Conservation (phyloP, 2,888 invertebrate genomes). For the Iselma pallidipennis region DNA sequence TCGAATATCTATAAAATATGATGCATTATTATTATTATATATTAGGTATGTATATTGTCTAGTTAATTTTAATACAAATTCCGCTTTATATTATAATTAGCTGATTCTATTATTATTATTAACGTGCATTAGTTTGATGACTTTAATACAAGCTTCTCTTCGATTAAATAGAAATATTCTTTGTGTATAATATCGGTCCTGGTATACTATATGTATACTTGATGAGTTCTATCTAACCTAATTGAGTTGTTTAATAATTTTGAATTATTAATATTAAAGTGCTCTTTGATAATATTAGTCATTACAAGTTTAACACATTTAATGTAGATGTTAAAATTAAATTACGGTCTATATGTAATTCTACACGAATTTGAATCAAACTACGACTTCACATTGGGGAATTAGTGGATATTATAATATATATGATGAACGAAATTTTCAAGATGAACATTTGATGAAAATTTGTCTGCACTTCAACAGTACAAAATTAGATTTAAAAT, state of each 20-base stretch:
- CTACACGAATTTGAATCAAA: background rate
- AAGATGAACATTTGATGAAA: too few species aligned
- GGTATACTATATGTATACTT: background rate
- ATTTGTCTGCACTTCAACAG: too few species aligned
- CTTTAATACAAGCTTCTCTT: background rate
- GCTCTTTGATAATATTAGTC: slow-evolving; percentile 1
- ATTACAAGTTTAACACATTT: slow-evolving; percentile 5
- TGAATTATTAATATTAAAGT: slow-evolving; percentile 6
- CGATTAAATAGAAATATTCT: background rate
- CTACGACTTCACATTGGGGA: background rate
- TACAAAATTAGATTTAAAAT: too few species aligned
- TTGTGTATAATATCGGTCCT: background rate
- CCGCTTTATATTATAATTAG: background rate
- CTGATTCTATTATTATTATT: background rate
- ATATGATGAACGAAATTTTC: background rate
- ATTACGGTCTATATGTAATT: background rate
- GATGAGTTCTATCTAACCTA: background rate
- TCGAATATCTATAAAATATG: background rate
- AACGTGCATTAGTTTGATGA: background rate
- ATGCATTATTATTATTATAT: background rate
- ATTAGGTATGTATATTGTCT: background rate
- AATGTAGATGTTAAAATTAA: background rate
- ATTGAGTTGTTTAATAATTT: slow-evolving; percentile 8
- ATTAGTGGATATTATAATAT: too few species aligned
- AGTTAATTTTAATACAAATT: background rate